These are phyloP conservation scores for Sinosuthora webbiana DNA, from an alignment of 2,113 vertebrate genomes.

Conservation along the genomic window DNA sequence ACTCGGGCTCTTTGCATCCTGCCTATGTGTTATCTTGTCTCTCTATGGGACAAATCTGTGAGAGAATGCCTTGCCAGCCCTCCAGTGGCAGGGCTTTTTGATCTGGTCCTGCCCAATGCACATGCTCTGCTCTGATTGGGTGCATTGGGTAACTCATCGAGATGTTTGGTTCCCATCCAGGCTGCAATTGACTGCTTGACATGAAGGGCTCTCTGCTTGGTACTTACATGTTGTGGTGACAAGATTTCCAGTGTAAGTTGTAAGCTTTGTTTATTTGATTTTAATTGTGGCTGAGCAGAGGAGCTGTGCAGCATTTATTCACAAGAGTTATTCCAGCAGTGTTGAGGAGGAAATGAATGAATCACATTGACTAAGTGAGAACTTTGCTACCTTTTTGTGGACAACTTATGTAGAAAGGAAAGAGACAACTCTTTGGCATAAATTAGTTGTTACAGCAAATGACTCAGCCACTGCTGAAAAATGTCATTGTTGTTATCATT, in stretches of 20 bases:
- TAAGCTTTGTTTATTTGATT: slow-evolving; percentile 8
- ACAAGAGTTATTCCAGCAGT: slow-evolving; percentile 10
- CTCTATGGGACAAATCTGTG: neutral
- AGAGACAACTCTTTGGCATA: slow-evolving; percentile 15
- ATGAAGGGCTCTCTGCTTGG: neutral
- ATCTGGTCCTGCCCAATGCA: neutral
- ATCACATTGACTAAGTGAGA: slow-evolving; percentile 38
- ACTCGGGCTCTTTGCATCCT: neutral
- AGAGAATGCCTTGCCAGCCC: neutral
- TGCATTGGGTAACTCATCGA: neutral
- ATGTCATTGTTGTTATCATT: slow-evolving; percentile 47
- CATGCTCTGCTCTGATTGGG: neutral
- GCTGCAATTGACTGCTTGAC: neutral
- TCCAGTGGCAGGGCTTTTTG: neutral
- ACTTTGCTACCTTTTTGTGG: slow-evolving; percentile 34
- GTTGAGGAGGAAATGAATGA: slow-evolving; percentile 29
- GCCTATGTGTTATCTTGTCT: neutral
- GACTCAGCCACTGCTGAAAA: slow-evolving; percentile 44
- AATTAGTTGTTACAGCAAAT: slow-evolving; percentile 45
- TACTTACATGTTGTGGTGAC: slow-evolving; percentile 7
- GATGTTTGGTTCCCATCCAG: neutral
- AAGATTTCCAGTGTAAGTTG: neutral
- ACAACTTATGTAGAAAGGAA: slow-evolving; percentile 24
- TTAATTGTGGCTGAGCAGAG: neutral
- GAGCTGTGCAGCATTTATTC: neutral